Evolutionary conservation across 2,113 vertebrate species (phyloP).

Genomic region (Vulpes ferrilata): DNA sequence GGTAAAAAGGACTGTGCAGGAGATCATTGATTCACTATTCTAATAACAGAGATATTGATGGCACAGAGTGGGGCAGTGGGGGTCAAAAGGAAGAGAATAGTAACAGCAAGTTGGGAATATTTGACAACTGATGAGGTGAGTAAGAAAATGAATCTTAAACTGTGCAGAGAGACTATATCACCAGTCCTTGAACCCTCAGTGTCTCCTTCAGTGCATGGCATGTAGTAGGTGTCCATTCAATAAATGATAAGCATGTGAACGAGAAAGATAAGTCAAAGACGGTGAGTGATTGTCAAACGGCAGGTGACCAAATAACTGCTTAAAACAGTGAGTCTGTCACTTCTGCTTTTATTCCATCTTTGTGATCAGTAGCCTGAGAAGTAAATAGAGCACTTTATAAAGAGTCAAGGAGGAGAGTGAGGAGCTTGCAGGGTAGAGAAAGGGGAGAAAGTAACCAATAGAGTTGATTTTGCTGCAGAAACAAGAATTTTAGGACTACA

Average conservation of each 20-base stretch:
- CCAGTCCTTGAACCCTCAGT: not conserved
- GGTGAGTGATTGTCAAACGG: not conserved
- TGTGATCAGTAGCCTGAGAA: not conserved
- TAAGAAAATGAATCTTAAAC: not conserved
- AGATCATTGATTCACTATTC: not conserved
- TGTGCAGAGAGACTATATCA: not conserved
- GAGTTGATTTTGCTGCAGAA: not conserved
- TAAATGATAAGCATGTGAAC: not conserved
- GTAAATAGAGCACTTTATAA: not conserved
- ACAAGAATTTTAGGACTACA: not conserved
- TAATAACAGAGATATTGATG: not conserved
- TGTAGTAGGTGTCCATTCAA: not conserved
- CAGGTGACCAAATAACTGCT: not conserved
- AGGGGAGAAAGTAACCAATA: not conserved
- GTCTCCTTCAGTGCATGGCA: not conserved
- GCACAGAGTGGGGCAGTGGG: not conserved
- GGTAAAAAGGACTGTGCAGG: not conserved
- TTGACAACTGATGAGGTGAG: not conserved
- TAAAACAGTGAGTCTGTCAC: not conserved
- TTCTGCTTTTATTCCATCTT: not conserved
- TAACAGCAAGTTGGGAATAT: not conserved
- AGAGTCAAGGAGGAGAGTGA: not conserved
- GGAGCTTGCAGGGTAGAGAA: not conserved
- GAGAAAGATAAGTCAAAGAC: not conserved
- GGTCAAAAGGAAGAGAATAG: not conserved